A percentile compares a stretch with the other conserved stretches of the same genome.
These are phyloP conservation scores for Trissonchulus latispiculum DNA, from an alignment of 2,888 invertebrate species.

Conservation along the genomic window DNA sequence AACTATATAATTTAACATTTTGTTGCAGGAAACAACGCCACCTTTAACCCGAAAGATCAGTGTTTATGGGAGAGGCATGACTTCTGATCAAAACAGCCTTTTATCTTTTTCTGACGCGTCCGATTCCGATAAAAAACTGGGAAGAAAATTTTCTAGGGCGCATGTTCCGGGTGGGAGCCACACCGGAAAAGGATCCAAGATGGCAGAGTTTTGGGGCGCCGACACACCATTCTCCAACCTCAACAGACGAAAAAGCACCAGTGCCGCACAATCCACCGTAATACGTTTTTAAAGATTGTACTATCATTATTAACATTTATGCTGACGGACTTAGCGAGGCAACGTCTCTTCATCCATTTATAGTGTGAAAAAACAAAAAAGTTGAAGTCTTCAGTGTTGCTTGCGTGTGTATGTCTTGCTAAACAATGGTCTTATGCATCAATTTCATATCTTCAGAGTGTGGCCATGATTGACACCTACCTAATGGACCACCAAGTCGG, in stretches of 20 bases:
- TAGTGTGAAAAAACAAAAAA: too few species aligned
- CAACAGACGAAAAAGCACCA: slow-evolving; percentile 38
- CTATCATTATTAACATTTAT: too few species aligned
- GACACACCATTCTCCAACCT: slow-evolving; percentile 94
- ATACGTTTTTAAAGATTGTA: too few species aligned
- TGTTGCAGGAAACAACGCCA: too few species aligned
- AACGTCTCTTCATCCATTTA: too few species aligned
- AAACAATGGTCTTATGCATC: too few species aligned
- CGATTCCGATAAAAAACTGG: background rate
- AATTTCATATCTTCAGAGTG: slow-evolving; percentile 60
- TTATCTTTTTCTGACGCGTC: background rate
- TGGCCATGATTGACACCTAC: slow-evolving; percentile 77
- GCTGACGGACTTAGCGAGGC: too few species aligned
- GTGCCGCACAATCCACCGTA: background rate
- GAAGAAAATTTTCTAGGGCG: background rate
- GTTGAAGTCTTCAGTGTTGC: too few species aligned
- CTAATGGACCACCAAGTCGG: slow-evolving; percentile 36
- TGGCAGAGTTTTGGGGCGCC: slow-evolving; percentile 93
- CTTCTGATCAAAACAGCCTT: background rate
- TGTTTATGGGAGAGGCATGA: background rate
- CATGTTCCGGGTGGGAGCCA: too few species aligned
- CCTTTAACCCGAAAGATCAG: background rate
- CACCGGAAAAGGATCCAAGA: slow-evolving; percentile 54
- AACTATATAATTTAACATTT: too few species aligned
- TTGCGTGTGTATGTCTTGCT: too few species aligned